Evolutionary conservation across 2,113 vertebrate species (phyloP), one percentile per base, ranked within the genome.

Genomic region (Sciurus niger): DNA sequence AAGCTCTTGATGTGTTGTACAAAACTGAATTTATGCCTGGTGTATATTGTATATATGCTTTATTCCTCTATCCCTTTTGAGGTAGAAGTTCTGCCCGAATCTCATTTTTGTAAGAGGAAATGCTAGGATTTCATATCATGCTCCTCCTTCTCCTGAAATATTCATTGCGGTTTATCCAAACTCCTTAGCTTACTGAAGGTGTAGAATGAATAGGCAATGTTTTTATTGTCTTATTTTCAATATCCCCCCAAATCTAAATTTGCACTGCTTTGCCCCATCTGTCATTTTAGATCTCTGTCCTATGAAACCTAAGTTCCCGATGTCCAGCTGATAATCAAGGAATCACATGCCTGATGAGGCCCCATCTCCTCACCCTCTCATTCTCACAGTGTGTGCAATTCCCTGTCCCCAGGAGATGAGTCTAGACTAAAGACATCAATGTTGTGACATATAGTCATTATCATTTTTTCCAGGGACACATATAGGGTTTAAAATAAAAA

Each of bases 331-430:
- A 51, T 63, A 51, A 16, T 18, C 17, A 37, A 43, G 6, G 20
- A 70, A 60, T 32, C 76, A 8, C 20, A 16, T 48, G 30, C 5
- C 32, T 53, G 12, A 12, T 4, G 1, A 83, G 28, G 82, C 10
- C 10, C 30, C 32, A 3, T n/a, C 12, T 60, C 4, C 16, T 20
- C 0, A 48, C 1, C 2, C 28, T 68, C 7, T 22, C 16, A 34
- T 37, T 48, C 9, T 51, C 1, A 80, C 34, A n/a, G 2, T 37
- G 7, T 70, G 70, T 70, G 6, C 1, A 60, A 7, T 17, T 7
- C 25, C 40, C 24, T 48, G 11, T 70, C 2, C 2, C 18, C 1
- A 6, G 8, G 37, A 4, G 2, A 60, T 60, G 32, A 16, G 30
- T 88, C 5, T 24, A 43, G 17, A 1, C 55, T 34, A 4, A 65